Evolutionary conservation across 2,113 vertebrate species (phyloP), one percentile per base, ranked within the genome.

Genomic region (Rutilus rutilus): DNA sequence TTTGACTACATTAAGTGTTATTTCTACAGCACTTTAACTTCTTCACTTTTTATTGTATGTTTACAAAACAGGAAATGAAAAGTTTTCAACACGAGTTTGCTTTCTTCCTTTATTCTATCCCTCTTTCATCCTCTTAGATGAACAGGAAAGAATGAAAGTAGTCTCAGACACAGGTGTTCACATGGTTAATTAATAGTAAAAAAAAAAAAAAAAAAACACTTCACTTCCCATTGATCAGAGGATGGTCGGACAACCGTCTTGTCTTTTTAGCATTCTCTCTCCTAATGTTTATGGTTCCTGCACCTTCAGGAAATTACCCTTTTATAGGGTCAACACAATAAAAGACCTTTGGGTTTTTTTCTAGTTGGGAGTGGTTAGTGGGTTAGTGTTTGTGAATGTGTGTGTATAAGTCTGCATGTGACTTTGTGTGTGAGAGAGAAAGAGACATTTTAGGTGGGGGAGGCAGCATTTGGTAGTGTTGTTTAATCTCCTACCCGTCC

Each of bases 271-370:
- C 92, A 90, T 92, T 92, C 94, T 93, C 93, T 91, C 93, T 94
- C 92, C 92, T 92, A 92, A 94, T 92, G 93, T 97, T 97, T 97
- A 97, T 97, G 96, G 94, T 96, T 96, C 96, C 95, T 96, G 94
- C 96, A 95, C 95, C 94, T 96, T 95, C 95, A 97, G 96, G 94
- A 95, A 96, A 95, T 95, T 92, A 93, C 94, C 95, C 94, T 95
- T 97, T 97, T 96, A 97, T 96, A 96, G 96, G 96, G 95, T 93
- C 95, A 96, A 94, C 95, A 96, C 96, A 95, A 96, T 97, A 97
- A 97, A 97, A 97, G 95, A 95, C 95, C 93, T 95, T 94, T 94
- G 91, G 64, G 65, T 86, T 86, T 89, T 90, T 88, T 88, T 93
- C 92, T 93, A 87, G 67, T 92, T 94, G 94, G 93, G 94, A 92